Percentiles rank a stretch among this genome's conserved stretches.
phyloP scores from a whole-genome alignment of 1,140 invertebrate genomes.

The Sesamia nonagrioides region DNA sequence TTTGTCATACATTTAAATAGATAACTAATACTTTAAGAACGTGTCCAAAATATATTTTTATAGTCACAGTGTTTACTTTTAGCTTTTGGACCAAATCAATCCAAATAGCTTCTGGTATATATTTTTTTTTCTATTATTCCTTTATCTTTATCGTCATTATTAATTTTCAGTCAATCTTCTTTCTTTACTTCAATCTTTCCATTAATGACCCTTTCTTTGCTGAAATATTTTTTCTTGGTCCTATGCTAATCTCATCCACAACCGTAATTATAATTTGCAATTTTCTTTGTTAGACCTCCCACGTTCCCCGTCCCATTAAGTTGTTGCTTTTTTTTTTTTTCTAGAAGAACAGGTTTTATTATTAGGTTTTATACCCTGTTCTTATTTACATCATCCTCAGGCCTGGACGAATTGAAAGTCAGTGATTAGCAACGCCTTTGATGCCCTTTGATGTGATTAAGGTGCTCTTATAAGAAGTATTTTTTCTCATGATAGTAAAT shows the following conservation, averaged over 20 bases:
- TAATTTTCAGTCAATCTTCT: not conserved
- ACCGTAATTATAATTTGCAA: not conserved
- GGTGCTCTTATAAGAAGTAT: too few relatives aligned
- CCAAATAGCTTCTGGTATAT: not conserved
- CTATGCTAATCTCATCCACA: not conserved
- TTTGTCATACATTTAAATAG: too few relatives aligned
- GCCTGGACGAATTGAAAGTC: not conserved
- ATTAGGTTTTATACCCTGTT: not conserved
- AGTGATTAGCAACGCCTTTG: not conserved
- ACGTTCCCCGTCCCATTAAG: not conserved
- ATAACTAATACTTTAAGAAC: not conserved
- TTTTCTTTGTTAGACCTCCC: slow-evolving; percentile 27
- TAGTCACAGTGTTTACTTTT: too few relatives aligned
- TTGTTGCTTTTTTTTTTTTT: not conserved
- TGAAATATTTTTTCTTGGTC: not conserved
- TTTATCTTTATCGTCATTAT: not conserved
- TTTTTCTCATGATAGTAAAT: too few relatives aligned
- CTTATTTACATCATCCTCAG: not conserved
- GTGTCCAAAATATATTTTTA: too few relatives aligned
- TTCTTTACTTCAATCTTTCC: not conserved
- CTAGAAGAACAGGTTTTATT: not conserved
- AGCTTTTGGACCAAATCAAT: too few relatives aligned
- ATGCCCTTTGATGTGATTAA: too few relatives aligned
- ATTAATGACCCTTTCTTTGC: not conserved
- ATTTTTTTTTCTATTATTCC: not conserved